phyloP scores from a whole-genome alignment of 2,113 vertebrate species.

The Thalassarche chlororhynchos region DNA sequence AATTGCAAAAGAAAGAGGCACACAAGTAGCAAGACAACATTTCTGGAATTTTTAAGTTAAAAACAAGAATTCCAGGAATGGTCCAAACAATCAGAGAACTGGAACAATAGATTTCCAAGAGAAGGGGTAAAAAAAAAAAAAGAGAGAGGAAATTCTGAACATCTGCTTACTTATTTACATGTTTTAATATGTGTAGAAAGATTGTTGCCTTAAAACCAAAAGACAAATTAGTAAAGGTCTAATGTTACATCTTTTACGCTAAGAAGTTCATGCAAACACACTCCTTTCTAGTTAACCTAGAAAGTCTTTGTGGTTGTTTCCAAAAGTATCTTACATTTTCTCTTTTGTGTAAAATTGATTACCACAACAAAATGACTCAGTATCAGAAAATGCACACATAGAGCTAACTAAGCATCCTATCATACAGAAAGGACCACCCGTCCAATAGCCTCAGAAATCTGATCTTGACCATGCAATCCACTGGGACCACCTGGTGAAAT shows the following conservation, averaged over 20 bases:
- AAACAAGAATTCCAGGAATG: not conserved
- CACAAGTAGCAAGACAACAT: not conserved
- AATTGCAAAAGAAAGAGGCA: not conserved
- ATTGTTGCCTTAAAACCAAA: not conserved
- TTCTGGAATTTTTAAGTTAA: not conserved
- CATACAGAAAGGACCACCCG: not conserved
- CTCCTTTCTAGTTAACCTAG: not conserved
- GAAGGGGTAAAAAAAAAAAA: not conserved
- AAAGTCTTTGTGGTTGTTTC: not conserved
- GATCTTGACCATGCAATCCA: not conserved
- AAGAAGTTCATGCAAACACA: not conserved
- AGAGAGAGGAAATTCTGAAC: not conserved
- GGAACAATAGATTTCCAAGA: not conserved
- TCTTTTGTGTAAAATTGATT: not conserved
- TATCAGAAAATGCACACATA: not conserved
- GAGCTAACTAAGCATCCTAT: not conserved
- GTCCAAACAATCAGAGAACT: not conserved
- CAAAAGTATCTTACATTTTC: not conserved
- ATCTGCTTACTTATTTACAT: not conserved
- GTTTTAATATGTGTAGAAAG: not conserved
- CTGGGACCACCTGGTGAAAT: not conserved
- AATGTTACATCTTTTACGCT: not conserved
- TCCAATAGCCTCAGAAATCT: not conserved
- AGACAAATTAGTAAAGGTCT: not conserved
- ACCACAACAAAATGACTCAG: not conserved